A percentile compares a stretch with the other conserved stretches of the same genome.
phyloP scores from a whole-genome alignment of 2,113 vertebrate species.

The Periophthalmodon schlosseri region DNA sequence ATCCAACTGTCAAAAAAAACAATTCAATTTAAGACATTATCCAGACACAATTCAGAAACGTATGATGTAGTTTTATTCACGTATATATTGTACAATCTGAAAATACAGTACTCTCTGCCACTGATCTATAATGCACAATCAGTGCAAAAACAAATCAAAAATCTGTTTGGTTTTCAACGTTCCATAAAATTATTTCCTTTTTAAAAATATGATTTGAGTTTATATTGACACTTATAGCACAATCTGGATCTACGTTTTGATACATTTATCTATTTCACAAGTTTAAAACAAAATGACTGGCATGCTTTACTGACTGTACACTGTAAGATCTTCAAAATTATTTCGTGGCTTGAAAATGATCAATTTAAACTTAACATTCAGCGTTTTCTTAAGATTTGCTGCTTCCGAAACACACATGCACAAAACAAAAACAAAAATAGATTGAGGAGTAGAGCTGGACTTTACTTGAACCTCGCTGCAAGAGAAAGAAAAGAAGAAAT shows the following conservation, averaged over 20 bases:
- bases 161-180: conserved; percentile 79
- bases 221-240: conserved; percentile 76
- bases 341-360: conserved; percentile 41
- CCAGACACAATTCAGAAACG: conserved; percentile 16
- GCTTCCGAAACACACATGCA: conserved; percentile 92
- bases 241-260: conserved; percentile 77
- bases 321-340: conserved; percentile 76
- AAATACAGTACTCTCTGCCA: conserved; percentile 80
- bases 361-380: conserved; percentile 83
- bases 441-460: conserved; percentile 77
- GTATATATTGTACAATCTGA: conserved; percentile 84
- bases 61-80: conserved; percentile 86
- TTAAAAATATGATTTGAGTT: conserved; percentile 80
- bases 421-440: conserved; percentile 89
- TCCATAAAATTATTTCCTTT: conserved; percentile 77
- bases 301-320: conserved; percentile 83
- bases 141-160: conserved; percentile 27
- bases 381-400: conserved; percentile 84
- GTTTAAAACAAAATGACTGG: conserved; percentile 79
- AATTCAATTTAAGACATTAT: background rate
- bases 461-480: conserved; percentile 92
- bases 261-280: conserved; percentile 84
- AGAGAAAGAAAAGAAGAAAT: conserved; percentile 75
- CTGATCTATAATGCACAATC: conserved; percentile 36
- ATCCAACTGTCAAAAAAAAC: no score